phyloP scores from a whole-genome alignment of 2,888 invertebrate species.

The Acrobeloides nanus region DNA sequence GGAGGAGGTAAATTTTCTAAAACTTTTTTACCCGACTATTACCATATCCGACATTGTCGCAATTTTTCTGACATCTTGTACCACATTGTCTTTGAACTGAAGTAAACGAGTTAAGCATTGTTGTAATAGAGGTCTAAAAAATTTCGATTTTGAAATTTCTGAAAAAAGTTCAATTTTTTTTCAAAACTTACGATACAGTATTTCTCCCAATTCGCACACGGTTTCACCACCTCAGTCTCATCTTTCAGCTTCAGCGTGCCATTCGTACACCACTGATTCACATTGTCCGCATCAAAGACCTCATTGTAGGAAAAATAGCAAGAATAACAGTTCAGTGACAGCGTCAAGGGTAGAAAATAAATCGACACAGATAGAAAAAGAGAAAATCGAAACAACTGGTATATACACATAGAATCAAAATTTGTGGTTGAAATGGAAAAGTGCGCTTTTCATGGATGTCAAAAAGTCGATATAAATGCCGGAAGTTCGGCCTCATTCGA shows the following conservation, averaged over 20 bases:
- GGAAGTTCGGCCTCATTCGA: too few species aligned
- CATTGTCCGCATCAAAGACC: conserved; percentile 45
- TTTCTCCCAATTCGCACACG: conserved; percentile 46
- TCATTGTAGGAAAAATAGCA: conserved; percentile 48
- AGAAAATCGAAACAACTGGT: too few species aligned
- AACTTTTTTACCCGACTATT: conserved; percentile 31
- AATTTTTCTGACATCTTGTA: conserved; percentile 37
- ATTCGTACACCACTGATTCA: conserved; percentile 50
- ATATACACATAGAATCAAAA: too few species aligned
- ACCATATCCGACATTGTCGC: conserved; percentile 48
- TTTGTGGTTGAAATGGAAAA: too few species aligned
- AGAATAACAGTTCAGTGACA: conserved; percentile 38
- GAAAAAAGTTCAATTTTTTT: conserved; percentile 2
- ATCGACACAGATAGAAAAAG: too few species aligned
- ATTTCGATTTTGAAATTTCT: background rate
- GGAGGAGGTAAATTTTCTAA: background rate
- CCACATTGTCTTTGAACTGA: conserved; percentile 41
- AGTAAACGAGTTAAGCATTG: conserved; percentile 44
- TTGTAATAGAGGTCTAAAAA: conserved; percentile 41
- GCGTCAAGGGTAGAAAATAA: conserved; percentile 3
- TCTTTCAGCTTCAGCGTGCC: conserved; percentile 25
- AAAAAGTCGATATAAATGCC: too few species aligned
- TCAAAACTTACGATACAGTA: conserved; percentile 38
- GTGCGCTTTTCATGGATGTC: too few species aligned
- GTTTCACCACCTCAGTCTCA: conserved; percentile 38